Conservation (phyloP, 1,140 invertebrate species). For the Nasonia longicornis region DNA sequence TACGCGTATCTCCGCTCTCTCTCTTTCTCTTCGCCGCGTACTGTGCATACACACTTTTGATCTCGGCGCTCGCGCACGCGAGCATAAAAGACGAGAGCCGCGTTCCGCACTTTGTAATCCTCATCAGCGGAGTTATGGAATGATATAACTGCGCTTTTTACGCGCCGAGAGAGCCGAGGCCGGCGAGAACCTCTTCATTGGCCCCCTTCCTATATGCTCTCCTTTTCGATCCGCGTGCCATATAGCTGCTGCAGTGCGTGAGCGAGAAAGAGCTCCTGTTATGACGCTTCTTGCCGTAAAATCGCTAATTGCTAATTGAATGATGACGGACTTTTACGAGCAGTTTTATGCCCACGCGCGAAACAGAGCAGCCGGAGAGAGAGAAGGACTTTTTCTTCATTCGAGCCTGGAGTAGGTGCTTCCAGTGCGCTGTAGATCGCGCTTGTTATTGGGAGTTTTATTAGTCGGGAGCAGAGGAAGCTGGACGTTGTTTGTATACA, state of each 20-base stretch:
- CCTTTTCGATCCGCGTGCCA: background rate
- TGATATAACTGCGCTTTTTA: slow-evolving; percentile 40
- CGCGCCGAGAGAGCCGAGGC: background rate
- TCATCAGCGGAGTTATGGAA: slow-evolving; percentile 30
- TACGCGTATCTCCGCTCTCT: background rate
- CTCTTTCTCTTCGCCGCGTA: background rate
- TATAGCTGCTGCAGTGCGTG: too few relatives aligned
- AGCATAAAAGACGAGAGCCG: background rate
- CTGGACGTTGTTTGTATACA: background rate
- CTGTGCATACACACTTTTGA: background rate
- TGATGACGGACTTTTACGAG: slow-evolving; percentile 34
- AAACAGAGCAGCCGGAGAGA: background rate
- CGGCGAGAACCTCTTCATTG: slow-evolving; percentile 30
- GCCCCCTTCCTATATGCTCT: background rate
- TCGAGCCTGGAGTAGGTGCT: background rate
- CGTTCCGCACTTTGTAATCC: slow-evolving; percentile 34
- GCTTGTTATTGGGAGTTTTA: background rate
- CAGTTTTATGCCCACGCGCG: slow-evolving; percentile 29
- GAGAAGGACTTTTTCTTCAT: background rate
- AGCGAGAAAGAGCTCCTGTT: slow-evolving; percentile 2
- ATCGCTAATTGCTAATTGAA: slow-evolving; percentile 46
- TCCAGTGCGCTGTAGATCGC: background rate
- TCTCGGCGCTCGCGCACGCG: background rate
- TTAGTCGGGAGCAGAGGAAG: background rate
- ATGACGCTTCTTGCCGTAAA: slow-evolving; percentile 31